These are phyloP conservation scores for Sinodicranocentrus sp. DNA, from an alignment of 2,888 invertebrate species.

Conservation along the genomic window DNA sequence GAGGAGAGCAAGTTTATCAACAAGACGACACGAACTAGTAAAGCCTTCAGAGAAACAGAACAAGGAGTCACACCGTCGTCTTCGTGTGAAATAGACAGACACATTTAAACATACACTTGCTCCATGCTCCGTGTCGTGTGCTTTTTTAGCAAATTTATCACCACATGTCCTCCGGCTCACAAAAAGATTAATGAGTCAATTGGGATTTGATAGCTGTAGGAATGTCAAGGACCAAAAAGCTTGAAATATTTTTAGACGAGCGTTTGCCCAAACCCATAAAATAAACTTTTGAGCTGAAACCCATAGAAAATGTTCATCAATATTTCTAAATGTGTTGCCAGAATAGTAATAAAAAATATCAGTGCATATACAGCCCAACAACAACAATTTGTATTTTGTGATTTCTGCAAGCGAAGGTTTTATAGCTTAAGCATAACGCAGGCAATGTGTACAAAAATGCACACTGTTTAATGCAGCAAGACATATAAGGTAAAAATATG, in stretches of 20 bases:
- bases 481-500: conserved; percentile 45
- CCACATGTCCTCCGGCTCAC: conserved; percentile 26
- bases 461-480: conserved; percentile 1
- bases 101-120: background rate
- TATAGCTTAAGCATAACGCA: background rate
- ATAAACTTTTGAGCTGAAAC: background rate
- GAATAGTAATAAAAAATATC: background rate
- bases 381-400: background rate
- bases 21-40: no score
- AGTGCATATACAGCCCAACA: background rate
- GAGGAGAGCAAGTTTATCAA: no score
- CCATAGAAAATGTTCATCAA: background rate
- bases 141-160: conserved; percentile 14
- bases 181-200: conserved; percentile 53
- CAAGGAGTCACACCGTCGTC: no score
- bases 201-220: conserved; percentile 31
- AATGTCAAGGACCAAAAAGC: conserved; percentile 32
- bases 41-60: no score
- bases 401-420: no score
- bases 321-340: background rate
- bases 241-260: conserved; percentile 6
- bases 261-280: background rate
- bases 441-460: background rate
- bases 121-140: background rate
- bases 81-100: background rate